Percentiles rank a stretch among this genome's conserved stretches.
Evolutionary conservation across 2,888 invertebrate species (phyloP).

Genomic region (Oxycera nigricornis): DNA sequence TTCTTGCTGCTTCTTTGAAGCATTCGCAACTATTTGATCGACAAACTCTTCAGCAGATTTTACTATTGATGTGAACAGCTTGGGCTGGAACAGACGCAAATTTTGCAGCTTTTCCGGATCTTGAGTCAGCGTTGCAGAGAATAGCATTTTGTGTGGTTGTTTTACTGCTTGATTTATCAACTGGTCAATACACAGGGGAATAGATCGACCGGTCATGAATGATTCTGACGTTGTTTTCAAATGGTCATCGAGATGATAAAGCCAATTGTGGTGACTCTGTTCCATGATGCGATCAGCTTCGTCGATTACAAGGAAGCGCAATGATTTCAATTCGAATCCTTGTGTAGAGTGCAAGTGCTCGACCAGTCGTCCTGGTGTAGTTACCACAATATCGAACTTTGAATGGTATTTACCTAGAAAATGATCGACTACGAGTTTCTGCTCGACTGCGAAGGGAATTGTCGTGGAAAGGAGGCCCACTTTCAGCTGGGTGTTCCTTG

Average conservation of each 20-base stretch:
- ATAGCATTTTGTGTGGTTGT: slow-evolving; percentile 86
- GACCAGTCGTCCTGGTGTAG: slow-evolving; percentile 91
- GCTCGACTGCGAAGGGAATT: slow-evolving; percentile 72
- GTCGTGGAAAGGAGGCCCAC: slow-evolving; percentile 76
- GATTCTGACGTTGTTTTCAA: slow-evolving; percentile 65
- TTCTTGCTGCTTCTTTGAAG: not conserved
- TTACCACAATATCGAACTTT: slow-evolving; percentile 82
- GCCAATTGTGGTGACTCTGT: slow-evolving; percentile 90
- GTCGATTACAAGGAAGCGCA: slow-evolving; percentile 88
- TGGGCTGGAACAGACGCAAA: slow-evolving; percentile 89
- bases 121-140: slow-evolving; percentile 96
- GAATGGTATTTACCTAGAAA: slow-evolving; percentile 59
- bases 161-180: slow-evolving; percentile 50
- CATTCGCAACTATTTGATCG: slow-evolving; percentile 43
- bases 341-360: slow-evolving; percentile 88
- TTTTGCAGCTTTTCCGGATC: slow-evolving; percentile 94
- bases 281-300: slow-evolving; percentile 97
- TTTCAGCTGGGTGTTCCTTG: slow-evolving; percentile 71
- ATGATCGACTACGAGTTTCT: slow-evolving; percentile 67
- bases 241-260: slow-evolving; percentile 79
- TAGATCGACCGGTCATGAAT: slow-evolving; percentile 63
- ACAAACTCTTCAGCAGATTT: slow-evolving; percentile 53
- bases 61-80: slow-evolving; percentile 80
- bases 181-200: slow-evolving; percentile 56
- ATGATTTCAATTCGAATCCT: slow-evolving; percentile 74